Evolutionary conservation across 37 sponge, comb jelly and placozoan genomes (phyloP).

Genomic region (Beroe ovata): DNA sequence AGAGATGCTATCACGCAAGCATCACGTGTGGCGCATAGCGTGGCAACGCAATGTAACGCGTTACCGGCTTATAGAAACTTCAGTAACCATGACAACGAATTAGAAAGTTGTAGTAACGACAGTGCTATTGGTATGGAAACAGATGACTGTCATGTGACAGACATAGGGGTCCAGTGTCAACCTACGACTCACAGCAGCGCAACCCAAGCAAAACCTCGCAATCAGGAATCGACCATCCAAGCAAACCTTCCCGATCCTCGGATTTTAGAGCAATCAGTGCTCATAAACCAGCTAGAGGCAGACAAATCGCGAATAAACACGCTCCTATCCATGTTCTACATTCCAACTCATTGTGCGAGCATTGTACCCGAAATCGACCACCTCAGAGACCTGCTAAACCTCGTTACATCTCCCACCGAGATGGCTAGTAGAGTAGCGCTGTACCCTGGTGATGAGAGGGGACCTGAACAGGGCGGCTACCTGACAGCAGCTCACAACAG

Average conservation of each 20-base stretch:
- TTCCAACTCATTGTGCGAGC: conserved; percentile 28
- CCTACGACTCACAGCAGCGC: not conserved
- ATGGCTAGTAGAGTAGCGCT: not conserved
- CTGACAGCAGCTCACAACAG: conserved; percentile 62
- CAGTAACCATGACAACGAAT: not conserved
- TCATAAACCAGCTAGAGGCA: not conserved
- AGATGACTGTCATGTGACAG: not conserved
- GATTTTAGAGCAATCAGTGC: not conserved
- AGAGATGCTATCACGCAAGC: not conserved
- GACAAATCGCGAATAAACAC: not conserved
- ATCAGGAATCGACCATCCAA: not conserved
- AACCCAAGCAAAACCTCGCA: not conserved
- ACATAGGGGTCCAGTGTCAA: not conserved
- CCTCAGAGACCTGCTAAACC: conserved; percentile 9
- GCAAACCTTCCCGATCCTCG: not conserved
- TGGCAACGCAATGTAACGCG: conserved; percentile 19
- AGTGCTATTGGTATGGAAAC: conserved; percentile 36
- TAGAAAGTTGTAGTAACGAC: conserved; percentile 20
- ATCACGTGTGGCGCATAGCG: conserved; percentile 45
- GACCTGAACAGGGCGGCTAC: not conserved
- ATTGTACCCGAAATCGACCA: not conserved
- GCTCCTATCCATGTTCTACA: conserved; percentile 45
- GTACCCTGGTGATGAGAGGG: conserved; percentile 36
- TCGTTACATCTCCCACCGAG: not conserved
- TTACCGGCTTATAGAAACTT: not conserved